Conservation (phyloP, 1,140 invertebrate species). For the Cherax quadricarinatus region DNA sequence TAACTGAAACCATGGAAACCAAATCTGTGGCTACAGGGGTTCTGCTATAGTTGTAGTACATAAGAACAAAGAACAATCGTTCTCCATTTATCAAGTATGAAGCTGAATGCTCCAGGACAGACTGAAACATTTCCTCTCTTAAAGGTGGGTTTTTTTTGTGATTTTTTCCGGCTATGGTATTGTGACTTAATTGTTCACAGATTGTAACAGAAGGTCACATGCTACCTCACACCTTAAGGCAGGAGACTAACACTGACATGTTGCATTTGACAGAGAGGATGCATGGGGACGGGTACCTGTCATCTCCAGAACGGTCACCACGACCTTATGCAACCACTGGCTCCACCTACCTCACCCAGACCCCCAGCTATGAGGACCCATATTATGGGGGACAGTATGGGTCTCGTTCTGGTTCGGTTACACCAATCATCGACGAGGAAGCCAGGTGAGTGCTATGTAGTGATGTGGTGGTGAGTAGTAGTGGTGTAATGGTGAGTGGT, state of each 20-base stretch:
- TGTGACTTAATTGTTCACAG: too few relatives aligned
- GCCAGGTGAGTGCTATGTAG: constrained; percentile 82
- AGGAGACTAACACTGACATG: background rate
- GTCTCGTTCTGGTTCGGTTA: constrained; percentile 85
- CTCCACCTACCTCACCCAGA: constrained; percentile 66
- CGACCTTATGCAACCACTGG: constrained; percentile 75
- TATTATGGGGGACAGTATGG: constrained; percentile 83
- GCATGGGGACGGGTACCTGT: constrained; percentile 86
- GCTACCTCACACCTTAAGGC: too few relatives aligned
- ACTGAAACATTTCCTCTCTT: too few relatives aligned
- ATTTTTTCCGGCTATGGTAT: too few relatives aligned
- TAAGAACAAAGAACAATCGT: too few relatives aligned
- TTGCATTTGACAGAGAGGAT: constrained; percentile 78
- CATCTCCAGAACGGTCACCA: constrained; percentile 87
- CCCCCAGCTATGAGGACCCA: constrained; percentile 85
- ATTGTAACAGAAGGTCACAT: too few relatives aligned
- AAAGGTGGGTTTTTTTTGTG: too few relatives aligned
- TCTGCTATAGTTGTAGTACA: too few relatives aligned
- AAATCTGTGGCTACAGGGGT: too few relatives aligned
- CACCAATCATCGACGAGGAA: constrained; percentile 92
- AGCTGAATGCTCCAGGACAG: too few relatives aligned
- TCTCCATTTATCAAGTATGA: too few relatives aligned
- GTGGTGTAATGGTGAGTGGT: background rate
- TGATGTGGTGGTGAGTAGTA: background rate
- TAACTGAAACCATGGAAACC: too few relatives aligned